These are phyloP conservation scores for Amaurobius ferox DNA, from an alignment of 2,888 invertebrate species.

Conservation along the genomic window DNA sequence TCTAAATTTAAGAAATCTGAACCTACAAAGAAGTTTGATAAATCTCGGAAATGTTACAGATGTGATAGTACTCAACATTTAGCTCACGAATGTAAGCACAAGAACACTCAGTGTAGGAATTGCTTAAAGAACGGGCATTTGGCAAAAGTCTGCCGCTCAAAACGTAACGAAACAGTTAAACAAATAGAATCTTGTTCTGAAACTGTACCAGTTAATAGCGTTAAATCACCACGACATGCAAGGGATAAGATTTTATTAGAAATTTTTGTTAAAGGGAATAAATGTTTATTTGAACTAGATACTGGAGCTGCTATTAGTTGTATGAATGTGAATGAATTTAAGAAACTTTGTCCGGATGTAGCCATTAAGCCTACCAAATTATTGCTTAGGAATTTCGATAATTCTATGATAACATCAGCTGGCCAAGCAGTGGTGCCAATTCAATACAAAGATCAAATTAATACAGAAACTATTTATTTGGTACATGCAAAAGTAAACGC, in stretches of 20 bases:
- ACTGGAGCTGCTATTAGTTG: conserved; percentile 52
- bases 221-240: conserved; percentile 54
- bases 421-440: conserved; percentile 54
- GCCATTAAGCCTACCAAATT: conserved; percentile 56
- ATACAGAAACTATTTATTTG: conserved; percentile 54
- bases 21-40: conserved; percentile 47
- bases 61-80: conserved; percentile 54
- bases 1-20: conserved; percentile 49
- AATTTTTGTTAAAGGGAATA: conserved; percentile 43
- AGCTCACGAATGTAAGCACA: conserved; percentile 55
- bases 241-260: conserved; percentile 54
- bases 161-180: conserved; percentile 54
- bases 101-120: conserved; percentile 51
- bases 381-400: conserved; percentile 55
- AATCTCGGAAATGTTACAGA: conserved; percentile 56
- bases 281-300: conserved; percentile 39
- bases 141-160: conserved; percentile 53
- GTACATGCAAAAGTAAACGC: conserved; percentile 54
- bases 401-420: conserved; percentile 54
- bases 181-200: conserved; percentile 54
- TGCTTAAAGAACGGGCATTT: conserved; percentile 57
- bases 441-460: conserved; percentile 56
- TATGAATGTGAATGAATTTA: conserved; percentile 49
- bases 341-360: conserved; percentile 50
- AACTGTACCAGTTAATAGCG: conserved; percentile 52